Percentiles rank a stretch among this genome's conserved stretches.
Evolutionary conservation across 2,113 vertebrate genomes (phyloP).

Genomic region (Mesoclemmys tuberculata): DNA sequence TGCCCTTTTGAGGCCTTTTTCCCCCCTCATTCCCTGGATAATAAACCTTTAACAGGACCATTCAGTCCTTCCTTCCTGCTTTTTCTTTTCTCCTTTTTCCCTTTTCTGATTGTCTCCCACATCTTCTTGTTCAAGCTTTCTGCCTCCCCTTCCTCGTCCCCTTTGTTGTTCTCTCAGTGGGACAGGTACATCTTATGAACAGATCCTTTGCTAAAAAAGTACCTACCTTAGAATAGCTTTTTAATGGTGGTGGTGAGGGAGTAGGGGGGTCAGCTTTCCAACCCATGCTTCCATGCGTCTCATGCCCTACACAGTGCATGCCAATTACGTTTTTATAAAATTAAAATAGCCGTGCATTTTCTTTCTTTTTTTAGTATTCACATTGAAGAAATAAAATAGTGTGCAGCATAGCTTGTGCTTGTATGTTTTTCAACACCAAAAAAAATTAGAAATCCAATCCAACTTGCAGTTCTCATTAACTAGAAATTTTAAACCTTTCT

Average conservation of each 20-base stretch:
- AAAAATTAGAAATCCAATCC: neutral
- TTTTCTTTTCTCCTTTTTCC: constrained; percentile 33
- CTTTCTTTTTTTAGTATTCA: constrained; percentile 48
- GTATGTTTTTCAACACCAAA: neutral
- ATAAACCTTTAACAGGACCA: constrained; percentile 43
- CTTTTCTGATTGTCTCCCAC: constrained; percentile 38
- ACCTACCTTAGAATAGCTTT: constrained; percentile 62
- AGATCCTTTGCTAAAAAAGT: constrained; percentile 65
- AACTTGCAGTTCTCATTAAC: neutral
- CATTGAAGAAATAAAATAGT: constrained; percentile 34
- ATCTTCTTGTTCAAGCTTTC: constrained; percentile 34
- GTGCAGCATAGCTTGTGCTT: accelerated
- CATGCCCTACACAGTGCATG: constrained; percentile 52
- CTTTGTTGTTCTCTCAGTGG: constrained; percentile 62
- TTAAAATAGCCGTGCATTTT: constrained; percentile 48
- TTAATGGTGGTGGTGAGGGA: constrained; percentile 20
- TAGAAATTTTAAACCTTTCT: constrained; percentile 31
- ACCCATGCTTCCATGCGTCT: constrained; percentile 28
- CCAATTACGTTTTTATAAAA: constrained; percentile 65
- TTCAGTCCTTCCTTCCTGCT: constrained; percentile 11
- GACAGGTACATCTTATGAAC: constrained; percentile 64
- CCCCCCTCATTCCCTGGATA: constrained; percentile 8
- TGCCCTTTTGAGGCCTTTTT: constrained; percentile 9
- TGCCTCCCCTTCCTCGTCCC: constrained; percentile 3
- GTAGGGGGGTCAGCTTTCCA: constrained; percentile 54